Evolutionary conservation across 2,113 vertebrate species (phyloP).

Genomic region (Ovis aries): DNA sequence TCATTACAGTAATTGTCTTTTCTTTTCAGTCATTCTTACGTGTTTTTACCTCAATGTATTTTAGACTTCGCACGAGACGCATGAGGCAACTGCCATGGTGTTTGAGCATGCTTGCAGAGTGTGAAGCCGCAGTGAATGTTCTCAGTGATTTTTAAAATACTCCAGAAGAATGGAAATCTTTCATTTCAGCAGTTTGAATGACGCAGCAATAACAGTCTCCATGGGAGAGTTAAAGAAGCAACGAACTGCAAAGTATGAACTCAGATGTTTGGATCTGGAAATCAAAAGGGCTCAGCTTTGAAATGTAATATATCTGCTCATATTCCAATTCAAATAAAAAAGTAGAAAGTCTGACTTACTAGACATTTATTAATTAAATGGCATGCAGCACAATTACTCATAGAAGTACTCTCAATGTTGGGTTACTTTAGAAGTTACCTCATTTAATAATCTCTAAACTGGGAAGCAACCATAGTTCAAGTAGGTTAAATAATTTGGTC

Average conservation of each 20-base stretch:
- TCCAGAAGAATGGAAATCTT: constrained; percentile 10
- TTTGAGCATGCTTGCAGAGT: not conserved
- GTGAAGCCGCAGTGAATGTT: constrained; percentile 15
- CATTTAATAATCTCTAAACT: not conserved
- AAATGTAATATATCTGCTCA: not conserved
- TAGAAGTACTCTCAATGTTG: not conserved
- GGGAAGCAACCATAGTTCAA: not conserved
- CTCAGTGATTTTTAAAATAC: constrained; percentile 19
- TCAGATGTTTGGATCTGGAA: not conserved
- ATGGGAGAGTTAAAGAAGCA: not conserved
- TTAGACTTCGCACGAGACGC: not conserved
- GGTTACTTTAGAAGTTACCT: not conserved
- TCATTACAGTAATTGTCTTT: not conserved
- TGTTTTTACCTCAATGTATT: not conserved
- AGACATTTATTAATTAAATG: not conserved
- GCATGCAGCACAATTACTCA: not conserved
- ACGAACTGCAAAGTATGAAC: constrained; percentile 23
- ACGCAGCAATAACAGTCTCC: not conserved
- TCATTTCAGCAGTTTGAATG: not conserved
- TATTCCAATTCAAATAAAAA: constrained; percentile 19
- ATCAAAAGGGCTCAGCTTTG: not conserved
- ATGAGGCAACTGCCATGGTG: not conserved
- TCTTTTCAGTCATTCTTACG: not conserved
- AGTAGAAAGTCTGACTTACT: not conserved
- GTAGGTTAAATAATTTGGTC: not conserved